Evolutionary conservation across 2,888 invertebrate genomes (phyloP), one percentile per base, ranked within the genome.

Genomic region (Diarsia dahlii): DNA sequence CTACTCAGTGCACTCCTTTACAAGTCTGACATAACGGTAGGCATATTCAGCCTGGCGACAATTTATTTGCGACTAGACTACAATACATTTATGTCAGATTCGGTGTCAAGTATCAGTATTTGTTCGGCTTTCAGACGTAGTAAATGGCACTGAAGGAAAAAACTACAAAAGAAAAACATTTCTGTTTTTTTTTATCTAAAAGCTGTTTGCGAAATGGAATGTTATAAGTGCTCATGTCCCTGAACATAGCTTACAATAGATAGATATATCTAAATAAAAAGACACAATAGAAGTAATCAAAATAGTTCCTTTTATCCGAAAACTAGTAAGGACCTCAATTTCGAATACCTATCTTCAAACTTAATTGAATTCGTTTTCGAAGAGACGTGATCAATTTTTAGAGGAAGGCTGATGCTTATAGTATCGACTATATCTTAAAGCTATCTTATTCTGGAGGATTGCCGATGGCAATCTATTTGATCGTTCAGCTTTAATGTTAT

Each of bases 81-180:
- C 56, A 50, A 70, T 69, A 75, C 54, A 67, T 66, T 72, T 50
- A 68, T 48, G 64, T 65, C 70, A 71, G 67, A 71, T 62, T 71
- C 28, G 50, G 71, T 71, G 58, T 67, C 80, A 80, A 82, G 60
- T 76, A 65, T 73, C 76, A 73, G 68, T 68, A 71, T 82, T 84
- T 84, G 39, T 70, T 75, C 60, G 60, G 84, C 69, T 82, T 82
- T 80, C 54, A 82, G 71, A 58, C 23, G 13, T 13, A 71, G 52
- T 63, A 64, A 67, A 71, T 68, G 58, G 28, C 12, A 39, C 23
- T 34, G 34, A 39, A 10, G n/a, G 20, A 45, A 64, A 56, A 69
- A 69, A 23, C 3, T 66, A 65, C 8, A 48, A 78, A 23, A 15
- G 56, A 34, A 81, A 68, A 45, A 79, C n/a, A 58, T 58, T 68